Evolutionary conservation across 2,113 vertebrate genomes (phyloP).

Genomic region (Saccopteryx leptura): DNA sequence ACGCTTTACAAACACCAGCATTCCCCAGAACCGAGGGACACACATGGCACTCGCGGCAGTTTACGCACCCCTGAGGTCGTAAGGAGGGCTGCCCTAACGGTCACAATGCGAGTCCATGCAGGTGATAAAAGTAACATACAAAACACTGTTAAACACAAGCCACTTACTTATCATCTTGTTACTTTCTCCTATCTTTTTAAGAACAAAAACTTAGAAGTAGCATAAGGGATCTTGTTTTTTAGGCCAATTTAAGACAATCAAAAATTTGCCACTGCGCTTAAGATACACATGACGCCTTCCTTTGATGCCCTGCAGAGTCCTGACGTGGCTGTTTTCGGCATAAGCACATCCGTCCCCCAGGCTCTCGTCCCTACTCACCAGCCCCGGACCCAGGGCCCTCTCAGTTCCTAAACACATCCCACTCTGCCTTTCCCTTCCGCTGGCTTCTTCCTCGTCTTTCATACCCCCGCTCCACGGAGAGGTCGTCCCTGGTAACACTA

Average conservation of each 20-base stretch:
- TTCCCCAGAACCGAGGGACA: not conserved
- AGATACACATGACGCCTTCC: not conserved
- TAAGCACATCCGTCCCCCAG: rapidly evolving
- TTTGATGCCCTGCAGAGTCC: too few species aligned
- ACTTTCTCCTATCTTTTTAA: not conserved
- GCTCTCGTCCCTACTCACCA: not conserved
- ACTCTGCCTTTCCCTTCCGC: not conserved
- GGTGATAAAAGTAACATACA: slow-evolving; percentile 43
- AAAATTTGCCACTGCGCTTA: not conserved
- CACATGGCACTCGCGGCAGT: not conserved
- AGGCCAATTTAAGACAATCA: not conserved
- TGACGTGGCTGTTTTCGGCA: not conserved
- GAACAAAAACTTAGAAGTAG: not conserved
- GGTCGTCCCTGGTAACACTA: not conserved
- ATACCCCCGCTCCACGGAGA: not conserved
- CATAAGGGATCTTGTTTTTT: not conserved
- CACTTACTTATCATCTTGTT: not conserved
- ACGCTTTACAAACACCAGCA: slow-evolving; percentile 68
- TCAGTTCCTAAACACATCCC: not conserved
- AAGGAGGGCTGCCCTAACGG: slow-evolving; percentile 47
- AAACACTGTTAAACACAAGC: slow-evolving; percentile 21
- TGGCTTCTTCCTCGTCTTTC: not conserved
- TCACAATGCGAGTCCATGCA: slow-evolving; percentile 54
- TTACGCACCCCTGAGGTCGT: not conserved
- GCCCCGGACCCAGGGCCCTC: not conserved